A percentile compares a stretch with the other conserved stretches of the same genome.
Conservation (phyloP, 2,888 invertebrate genomes). For the Torymus texanus region DNA sequence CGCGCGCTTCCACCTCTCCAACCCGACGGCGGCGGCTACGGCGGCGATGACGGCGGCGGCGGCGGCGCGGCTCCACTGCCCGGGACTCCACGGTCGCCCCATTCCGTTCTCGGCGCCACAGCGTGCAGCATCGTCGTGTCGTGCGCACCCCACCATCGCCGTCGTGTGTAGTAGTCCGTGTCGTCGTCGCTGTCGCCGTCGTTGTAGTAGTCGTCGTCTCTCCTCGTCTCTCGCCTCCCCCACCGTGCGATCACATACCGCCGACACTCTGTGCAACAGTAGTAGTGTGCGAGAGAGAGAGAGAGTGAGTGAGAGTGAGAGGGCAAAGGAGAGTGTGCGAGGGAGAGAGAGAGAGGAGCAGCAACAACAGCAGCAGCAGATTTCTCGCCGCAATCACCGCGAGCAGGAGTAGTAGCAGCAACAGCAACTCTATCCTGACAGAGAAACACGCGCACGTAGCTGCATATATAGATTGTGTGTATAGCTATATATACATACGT, state of each 20-base stretch:
- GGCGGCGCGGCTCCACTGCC: conserved; percentile 67
- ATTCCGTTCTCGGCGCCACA: conserved; percentile 75
- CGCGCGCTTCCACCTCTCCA: conserved; percentile 58
- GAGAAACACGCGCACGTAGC: too few species aligned
- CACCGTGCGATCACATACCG: too few species aligned
- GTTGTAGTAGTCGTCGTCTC: too few species aligned
- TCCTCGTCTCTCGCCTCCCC: too few species aligned
- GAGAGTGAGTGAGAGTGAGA: background rate
- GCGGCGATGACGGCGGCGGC: conserved; percentile 54
- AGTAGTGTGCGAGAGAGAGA: background rate
- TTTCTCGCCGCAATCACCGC: too few species aligned
- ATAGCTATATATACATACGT: too few species aligned
- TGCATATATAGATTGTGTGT: too few species aligned
- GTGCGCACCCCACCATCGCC: conserved; percentile 2
- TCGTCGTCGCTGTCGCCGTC: too few species aligned
- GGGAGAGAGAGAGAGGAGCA: background rate
- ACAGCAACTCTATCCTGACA: too few species aligned
- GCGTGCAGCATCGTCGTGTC: conserved; percentile 68
- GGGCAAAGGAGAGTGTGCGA: background rate
- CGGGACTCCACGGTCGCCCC: conserved; percentile 74
- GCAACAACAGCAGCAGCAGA: background rate
- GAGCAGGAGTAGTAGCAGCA: too few species aligned
- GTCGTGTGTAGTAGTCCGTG: background rate
- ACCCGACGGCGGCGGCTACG: conserved; percentile 28
- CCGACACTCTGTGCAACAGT: too few species aligned